Evolutionary conservation across 1,140 invertebrate species (phyloP), one percentile per base, ranked within the genome.

Genomic region (Diachasma alloeum): DNA sequence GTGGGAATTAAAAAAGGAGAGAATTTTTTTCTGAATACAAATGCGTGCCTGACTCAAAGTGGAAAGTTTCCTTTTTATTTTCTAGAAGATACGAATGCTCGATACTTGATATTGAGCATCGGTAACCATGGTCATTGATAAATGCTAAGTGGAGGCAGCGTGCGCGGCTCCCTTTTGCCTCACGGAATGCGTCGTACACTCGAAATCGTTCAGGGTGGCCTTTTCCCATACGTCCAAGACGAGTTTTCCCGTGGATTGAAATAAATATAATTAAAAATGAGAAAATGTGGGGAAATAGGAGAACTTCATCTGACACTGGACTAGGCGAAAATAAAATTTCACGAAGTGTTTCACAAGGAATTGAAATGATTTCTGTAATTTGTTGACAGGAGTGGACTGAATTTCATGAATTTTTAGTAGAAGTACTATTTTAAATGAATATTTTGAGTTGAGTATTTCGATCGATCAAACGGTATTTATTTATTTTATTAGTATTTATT

Each of bases 101-200:
- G 70, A 46, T 22, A 36, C 37, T 70, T 39, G 37, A 74, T 72
- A 73, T 19, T 69, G 48, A 73, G 53, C 72, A 39, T 68, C 24
- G 31, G 31, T 36, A 31, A 6, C 26, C 36, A 39, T 19, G 36
- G 36, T 68, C 66, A 84, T 82, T 84, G 82, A 84, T 83, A 82
- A 84, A 82, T 82, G 78, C 63, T 83, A 83, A 84, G 79, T 81
- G 76, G 75, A 53, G 42, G 24, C 66, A 72, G 56, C 37, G 66
- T 63, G 37, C 59, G 36, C 44, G 63, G 37, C 66, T 46, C 37
- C 68, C 76, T 39, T 59, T 81, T 75, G 53, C 74, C 22, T 82
- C 73, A 13, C 13, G 75, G 79, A 83, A 82, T 84, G 79, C 77
- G 59, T 59, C 75, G 72, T 31, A 80, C 71, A 66, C 44, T 63